Conservation (phyloP, 2,888 invertebrate genomes). For the Zhuqinia jingwanae region DNA sequence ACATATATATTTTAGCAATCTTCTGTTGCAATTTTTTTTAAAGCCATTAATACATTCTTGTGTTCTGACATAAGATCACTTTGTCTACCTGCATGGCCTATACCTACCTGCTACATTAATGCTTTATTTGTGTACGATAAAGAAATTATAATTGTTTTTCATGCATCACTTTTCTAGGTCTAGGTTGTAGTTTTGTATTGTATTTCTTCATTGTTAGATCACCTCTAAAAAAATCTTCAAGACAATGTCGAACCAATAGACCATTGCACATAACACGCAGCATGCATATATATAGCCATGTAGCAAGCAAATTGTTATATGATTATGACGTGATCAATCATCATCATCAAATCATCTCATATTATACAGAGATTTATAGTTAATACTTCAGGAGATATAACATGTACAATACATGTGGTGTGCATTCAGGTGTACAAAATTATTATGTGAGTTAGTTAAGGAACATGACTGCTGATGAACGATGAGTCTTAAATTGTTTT, state of each 20-base stretch:
- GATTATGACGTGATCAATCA: not conserved
- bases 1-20: too few relatives aligned
- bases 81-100: not conserved
- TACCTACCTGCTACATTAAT: not conserved
- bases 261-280: not conserved
- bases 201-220: conserved; percentile 34
- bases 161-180: conserved; percentile 73
- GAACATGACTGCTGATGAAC: not conserved
- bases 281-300: not conserved
- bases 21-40: conserved; percentile 32
- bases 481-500: not conserved
- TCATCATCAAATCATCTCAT: conserved; percentile 3
- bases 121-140: not conserved
- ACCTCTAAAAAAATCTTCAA: not conserved
- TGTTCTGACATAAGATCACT: conserved; percentile 46
- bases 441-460: not conserved
- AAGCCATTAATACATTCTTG: not conserved
- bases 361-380: too few relatives aligned
- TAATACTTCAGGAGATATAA: too few relatives aligned
- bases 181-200: conserved; percentile 45
- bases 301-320: conserved; percentile 4
- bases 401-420: not conserved
- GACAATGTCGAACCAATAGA: conserved; percentile 32
- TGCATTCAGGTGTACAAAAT: conserved; percentile 9
- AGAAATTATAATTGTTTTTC: conserved; percentile 44